Evolutionary conservation across 2,113 vertebrate species (phyloP).

Genomic region (Nestor notabilis): DNA sequence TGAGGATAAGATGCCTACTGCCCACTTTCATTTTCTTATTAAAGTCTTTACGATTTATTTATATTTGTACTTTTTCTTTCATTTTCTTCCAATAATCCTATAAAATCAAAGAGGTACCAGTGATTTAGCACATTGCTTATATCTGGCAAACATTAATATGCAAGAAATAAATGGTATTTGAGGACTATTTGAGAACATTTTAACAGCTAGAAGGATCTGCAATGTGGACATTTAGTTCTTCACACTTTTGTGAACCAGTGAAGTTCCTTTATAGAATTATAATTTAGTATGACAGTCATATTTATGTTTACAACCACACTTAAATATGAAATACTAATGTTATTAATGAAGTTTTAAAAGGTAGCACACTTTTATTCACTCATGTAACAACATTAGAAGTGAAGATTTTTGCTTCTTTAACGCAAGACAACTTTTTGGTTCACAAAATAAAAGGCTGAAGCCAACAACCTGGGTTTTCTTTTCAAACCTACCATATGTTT

Average conservation of each 20-base stretch:
- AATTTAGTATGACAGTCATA: background rate
- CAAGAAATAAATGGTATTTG: background rate
- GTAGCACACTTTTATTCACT: background rate
- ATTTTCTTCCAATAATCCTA: background rate
- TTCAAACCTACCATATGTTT: constrained; percentile 49
- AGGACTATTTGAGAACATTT: background rate
- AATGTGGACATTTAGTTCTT: background rate
- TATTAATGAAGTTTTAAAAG: background rate
- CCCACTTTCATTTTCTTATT: background rate
- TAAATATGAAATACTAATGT: background rate
- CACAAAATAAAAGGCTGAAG: background rate
- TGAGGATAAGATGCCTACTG: background rate
- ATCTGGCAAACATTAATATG: background rate
- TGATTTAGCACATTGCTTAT: background rate
- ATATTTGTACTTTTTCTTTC: background rate
- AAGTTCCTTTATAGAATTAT: background rate
- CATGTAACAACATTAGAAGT: background rate
- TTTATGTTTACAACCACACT: background rate
- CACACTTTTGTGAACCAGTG: background rate
- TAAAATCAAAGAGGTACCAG: background rate
- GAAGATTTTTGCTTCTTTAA: background rate
- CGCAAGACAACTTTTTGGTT: background rate
- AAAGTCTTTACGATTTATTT: background rate
- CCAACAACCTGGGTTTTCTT: constrained; percentile 6
- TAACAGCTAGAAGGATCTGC: background rate